A percentile compares a stretch with the other conserved stretches of the same genome.
Conservation (phyloP, 2,888 invertebrate genomes). For the Parascotia fuliginaria region DNA sequence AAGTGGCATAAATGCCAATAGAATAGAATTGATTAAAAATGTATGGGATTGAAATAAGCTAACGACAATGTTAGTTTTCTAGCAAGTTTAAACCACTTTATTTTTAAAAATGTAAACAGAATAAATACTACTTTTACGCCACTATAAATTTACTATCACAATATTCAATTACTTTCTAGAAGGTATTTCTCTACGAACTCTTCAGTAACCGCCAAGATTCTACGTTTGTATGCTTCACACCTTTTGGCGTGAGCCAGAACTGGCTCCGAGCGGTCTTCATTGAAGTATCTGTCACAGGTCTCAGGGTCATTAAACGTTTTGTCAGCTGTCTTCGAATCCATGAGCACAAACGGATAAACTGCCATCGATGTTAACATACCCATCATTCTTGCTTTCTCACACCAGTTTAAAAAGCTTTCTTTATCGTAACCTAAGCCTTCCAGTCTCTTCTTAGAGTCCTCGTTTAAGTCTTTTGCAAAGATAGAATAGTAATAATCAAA, state of each 20-base stretch:
- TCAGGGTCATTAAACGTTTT: conserved; percentile 50
- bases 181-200: conserved; percentile 63
- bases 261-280: conserved; percentile 49
- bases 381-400: conserved; percentile 52
- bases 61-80: too few species aligned
- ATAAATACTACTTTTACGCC: too few species aligned
- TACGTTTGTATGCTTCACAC: conserved; percentile 42
- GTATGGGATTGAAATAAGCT: too few species aligned
- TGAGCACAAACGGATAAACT: conserved; percentile 49
- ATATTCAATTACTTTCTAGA: background rate
- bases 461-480: conserved; percentile 52
- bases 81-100: too few species aligned
- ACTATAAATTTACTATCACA: background rate
- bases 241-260: conserved; percentile 47
- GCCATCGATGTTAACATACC: conserved; percentile 42
- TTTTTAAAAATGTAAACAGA: too few species aligned
- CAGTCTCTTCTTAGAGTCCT: conserved; percentile 47
- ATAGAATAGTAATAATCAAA: conserved; percentile 56
- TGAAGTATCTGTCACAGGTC: conserved; percentile 42
- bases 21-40: too few species aligned
- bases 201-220: conserved; percentile 56
- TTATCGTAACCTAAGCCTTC: conserved; percentile 49
- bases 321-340: conserved; percentile 51
- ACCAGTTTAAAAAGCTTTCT: conserved; percentile 45
- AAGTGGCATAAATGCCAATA: too few species aligned